Evolutionary conservation across 2,888 invertebrate genomes (phyloP).

Genomic region (Limnephilus auricula): DNA sequence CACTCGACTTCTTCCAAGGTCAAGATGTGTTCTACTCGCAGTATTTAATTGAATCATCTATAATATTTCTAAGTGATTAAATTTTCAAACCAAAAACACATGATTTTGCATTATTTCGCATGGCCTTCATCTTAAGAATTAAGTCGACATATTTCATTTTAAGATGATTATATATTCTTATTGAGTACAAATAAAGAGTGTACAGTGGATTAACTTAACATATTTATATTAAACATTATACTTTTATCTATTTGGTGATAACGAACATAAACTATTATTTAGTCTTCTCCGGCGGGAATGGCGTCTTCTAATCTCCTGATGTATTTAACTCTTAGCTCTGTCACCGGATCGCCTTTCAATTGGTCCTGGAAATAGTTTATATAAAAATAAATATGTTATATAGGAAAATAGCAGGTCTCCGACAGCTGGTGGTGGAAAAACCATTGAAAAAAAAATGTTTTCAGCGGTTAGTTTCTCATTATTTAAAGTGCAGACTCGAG

Average conservation of each 20-base stretch:
- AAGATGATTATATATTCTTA: not conserved
- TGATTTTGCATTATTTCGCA: no score
- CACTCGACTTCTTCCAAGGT: no score
- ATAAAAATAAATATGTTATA: not conserved
- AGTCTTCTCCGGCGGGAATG: conserved; percentile 98
- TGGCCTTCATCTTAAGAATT: no score
- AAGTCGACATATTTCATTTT: not conserved
- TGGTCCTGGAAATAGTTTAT: conserved; percentile 84
- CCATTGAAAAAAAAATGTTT: no score
- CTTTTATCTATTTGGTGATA: not conserved
- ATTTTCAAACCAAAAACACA: no score
- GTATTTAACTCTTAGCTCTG: conserved; percentile 96
- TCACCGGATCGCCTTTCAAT: conserved; percentile 94
- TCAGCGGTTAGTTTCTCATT: no score
- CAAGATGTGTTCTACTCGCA: no score
- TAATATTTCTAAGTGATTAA: no score
- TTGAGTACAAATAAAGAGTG: conserved; percentile 2
- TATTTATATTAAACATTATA: conserved; percentile 4
- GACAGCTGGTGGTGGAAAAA: not conserved
- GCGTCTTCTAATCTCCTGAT: conserved; percentile 97
- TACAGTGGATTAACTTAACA: not conserved
- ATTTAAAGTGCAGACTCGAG: no score
- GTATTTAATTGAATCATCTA: no score
- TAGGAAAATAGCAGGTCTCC: not conserved
- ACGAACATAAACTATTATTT: conserved; percentile 69